Base-by-base conservation (phyloP, 2,113 vertebrate species). In the Crotalus viridis region DNA sequence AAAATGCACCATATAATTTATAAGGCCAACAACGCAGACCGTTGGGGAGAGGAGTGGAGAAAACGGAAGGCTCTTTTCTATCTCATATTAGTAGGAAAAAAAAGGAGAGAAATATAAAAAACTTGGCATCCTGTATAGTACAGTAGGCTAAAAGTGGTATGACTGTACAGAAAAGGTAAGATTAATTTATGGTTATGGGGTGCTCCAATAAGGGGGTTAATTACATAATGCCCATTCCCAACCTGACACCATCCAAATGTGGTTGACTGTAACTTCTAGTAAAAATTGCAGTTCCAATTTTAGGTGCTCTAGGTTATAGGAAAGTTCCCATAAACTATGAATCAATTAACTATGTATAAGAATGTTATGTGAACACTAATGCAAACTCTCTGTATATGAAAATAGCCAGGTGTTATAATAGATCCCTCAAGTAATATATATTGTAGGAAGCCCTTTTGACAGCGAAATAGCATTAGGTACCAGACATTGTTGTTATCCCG, bases 1-100 rank as follows among this genome's bases (percentile, higher is more conserved):
- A 54, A 61, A 91, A 81, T 33, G 28, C 21, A 85, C 43, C 56
- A 19, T 90, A 85, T 94, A 91, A 88, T 87, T 93, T 57, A 86
- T 93, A 52, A 92, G 81, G 26, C 61, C 89, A 94, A 21, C 86
- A 33, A 17, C 48, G 39, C 87, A 89, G 43, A 89, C 13, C 52
- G 56, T 21, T 24, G 39, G 21, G 10, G 56, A 24, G 93, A 88
- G 52, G 28, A 26, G 46, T 10, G 7, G 15, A 59, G 61, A 74
- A 64, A 61, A 56, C 4, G 33, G 5, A 57, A 89, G 52, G 48
- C 10, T 91, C 39, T 10, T n/a, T 54, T 46, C 56, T 56, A 85
- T 17, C 48, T 93, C 57, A n/a, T 64, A 39, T 22, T 55, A 54
- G 55, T 52, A n/a, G 22, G 39, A 39, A 24, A 85, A 2, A 22